Evolutionary conservation across 1,140 invertebrate genomes (phyloP).

Genomic region (Aphis craccivora): DNA sequence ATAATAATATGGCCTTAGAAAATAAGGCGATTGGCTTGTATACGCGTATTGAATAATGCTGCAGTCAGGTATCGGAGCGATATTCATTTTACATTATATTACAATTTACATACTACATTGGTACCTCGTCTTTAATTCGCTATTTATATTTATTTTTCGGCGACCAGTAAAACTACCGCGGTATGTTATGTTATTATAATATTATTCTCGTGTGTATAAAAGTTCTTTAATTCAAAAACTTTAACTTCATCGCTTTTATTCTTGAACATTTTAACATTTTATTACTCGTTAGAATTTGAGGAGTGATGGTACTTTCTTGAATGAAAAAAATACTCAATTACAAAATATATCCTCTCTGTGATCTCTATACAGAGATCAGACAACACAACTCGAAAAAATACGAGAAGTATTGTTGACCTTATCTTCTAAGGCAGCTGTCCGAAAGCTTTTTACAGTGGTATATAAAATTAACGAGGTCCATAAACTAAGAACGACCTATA

Average conservation of each 20-base stretch:
- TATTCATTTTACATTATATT: no score
- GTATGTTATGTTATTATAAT: background rate
- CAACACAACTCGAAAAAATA: background rate
- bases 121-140: background rate
- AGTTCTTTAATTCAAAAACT: background rate
- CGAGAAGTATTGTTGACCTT: background rate
- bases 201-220: no score
- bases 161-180: background rate
- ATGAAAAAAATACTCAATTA: background rate
- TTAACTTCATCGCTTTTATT: no score
- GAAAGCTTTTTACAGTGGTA: background rate
- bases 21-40: background rate
- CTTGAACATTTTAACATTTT: background rate
- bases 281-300: background rate
- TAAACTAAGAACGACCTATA: background rate
- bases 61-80: background rate
- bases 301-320: background rate
- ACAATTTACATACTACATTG: no score
- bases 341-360: background rate
- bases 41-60: no score
- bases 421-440: background rate
- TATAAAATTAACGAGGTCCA: background rate
- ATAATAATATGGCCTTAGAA: background rate
- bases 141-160: background rate
- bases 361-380: background rate